Base-by-base conservation (phyloP, 2,888 invertebrate genomes). In the Malachius bipustulatus region DNA sequence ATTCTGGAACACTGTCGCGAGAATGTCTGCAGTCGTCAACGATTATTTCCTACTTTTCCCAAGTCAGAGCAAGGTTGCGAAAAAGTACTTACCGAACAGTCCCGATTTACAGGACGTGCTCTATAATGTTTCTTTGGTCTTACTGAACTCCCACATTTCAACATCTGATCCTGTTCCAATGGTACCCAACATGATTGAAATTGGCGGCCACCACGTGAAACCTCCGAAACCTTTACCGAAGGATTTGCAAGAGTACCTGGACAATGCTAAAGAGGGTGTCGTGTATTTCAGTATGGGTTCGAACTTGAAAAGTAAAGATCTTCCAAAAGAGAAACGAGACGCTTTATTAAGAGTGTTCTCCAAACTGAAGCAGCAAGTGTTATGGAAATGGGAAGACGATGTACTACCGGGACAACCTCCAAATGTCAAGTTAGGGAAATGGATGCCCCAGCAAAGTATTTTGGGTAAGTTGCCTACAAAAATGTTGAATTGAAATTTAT, bases 211-310 rank as follows among this genome's bases (percentile, higher is more conserved):
- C 30, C 73, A 74, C 32, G 38, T 55, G 2, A 30, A 48, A 34
- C 43, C 47, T 4, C 45, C 51, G 1, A 49, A 51, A 35, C 41
- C 47, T 32, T 34, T 56, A 14, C 51, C 56, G 1, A 19, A 41
- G 64, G 69, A 73, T 51, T 51, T 74, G 1, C 61, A 71, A 54
- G 55, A 59, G 13, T 57, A 66, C 37, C 47, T 74, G 36, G 71
- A 74, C 42, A 55, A 60, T 6, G 62, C 73, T 1, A 60, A 57
- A 33, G 44, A 71, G 29, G 75, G 74, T 1, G 70, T 67, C 0
- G 60, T 75, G 2, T 70, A 70, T 40, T 66, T 74, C 41, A 73
- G 69, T 44, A 67, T 77, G 50, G 77, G 76, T 2, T 71, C 75
- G 1, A 69, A 71, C 41, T 59, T 74, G 1, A 62, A 66, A 36